Conservation (phyloP, 2,113 vertebrate genomes). For the Melanotaenia duboulayi region DNA sequence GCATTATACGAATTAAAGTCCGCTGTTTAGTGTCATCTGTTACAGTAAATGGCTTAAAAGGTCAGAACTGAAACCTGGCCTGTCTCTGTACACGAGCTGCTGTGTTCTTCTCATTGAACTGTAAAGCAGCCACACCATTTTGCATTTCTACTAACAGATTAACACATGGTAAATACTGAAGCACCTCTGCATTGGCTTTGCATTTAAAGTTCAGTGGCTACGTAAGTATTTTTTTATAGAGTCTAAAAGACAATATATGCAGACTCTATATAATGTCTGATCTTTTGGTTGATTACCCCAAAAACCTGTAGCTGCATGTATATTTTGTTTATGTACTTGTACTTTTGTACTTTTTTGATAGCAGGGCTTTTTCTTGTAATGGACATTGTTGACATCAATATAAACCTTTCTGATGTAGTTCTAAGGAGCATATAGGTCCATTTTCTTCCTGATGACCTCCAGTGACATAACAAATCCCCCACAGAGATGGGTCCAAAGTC, state of each 20-base stretch:
- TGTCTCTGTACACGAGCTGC: background rate
- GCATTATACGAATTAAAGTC: no score
- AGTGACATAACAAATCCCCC: conserved; percentile 46
- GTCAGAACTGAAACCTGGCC: background rate
- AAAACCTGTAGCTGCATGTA: background rate
- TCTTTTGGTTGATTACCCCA: no score
- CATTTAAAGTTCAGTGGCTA: no score
- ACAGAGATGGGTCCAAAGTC: conserved; percentile 73
- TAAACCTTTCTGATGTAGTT: background rate
- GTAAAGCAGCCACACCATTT: background rate
- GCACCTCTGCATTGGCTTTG: no score
- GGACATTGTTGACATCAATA: background rate
- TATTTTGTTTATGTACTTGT: background rate
- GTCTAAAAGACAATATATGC: no score
- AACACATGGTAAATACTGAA: background rate
- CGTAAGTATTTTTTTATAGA: no score
- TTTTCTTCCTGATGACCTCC: conserved; percentile 28
- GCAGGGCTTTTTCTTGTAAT: background rate
- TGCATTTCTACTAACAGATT: background rate
- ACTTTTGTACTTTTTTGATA: background rate
- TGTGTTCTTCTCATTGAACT: background rate
- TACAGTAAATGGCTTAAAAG: background rate
- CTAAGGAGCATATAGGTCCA: background rate
- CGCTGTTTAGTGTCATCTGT: background rate
- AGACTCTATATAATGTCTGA: no score